Conservation (phyloP, 1,140 invertebrate genomes). For the Hyles euphorbiae region DNA sequence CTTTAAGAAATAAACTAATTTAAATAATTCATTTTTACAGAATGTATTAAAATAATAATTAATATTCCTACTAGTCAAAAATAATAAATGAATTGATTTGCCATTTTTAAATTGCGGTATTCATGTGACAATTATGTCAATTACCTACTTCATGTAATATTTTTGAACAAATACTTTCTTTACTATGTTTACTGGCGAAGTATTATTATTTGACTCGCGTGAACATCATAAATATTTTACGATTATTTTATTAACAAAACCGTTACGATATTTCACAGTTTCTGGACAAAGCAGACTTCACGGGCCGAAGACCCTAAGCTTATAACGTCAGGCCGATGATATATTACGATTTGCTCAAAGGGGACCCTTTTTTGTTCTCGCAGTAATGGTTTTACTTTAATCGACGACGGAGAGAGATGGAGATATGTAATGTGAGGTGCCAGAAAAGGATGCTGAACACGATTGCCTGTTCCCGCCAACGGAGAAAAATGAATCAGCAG, state of each 20-base stretch:
- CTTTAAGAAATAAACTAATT: too few relatives aligned
- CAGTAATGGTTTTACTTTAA: slow-evolving; percentile 70
- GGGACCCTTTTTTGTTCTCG: slow-evolving; percentile 74
- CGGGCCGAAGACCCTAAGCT: slow-evolving; percentile 53
- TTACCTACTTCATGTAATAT: too few relatives aligned
- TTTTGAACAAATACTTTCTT: too few relatives aligned
- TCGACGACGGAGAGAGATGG: slow-evolving; percentile 44
- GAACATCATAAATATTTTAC: slow-evolving; percentile 14
- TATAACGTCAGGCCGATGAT: slow-evolving; percentile 70
- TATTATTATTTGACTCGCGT: not conserved
- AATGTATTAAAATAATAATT: too few relatives aligned
- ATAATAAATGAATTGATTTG: too few relatives aligned
- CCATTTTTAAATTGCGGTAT: too few relatives aligned
- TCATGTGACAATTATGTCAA: too few relatives aligned
- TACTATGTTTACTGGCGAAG: too few relatives aligned
- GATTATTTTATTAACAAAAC: slow-evolving; percentile 25
- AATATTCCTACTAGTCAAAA: too few relatives aligned
- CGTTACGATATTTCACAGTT: slow-evolving; percentile 61
- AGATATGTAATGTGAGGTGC: slow-evolving; percentile 11
- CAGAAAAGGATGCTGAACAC: slow-evolving; percentile 36
- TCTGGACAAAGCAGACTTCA: slow-evolving; percentile 54
- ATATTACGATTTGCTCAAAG: slow-evolving; percentile 73
- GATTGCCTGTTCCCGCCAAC: slow-evolving; percentile 63
- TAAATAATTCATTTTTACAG: too few relatives aligned
- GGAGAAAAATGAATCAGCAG: slow-evolving; percentile 59